phyloP scores from a whole-genome alignment of 2,113 vertebrate species.

The Dolichotis patagonum region DNA sequence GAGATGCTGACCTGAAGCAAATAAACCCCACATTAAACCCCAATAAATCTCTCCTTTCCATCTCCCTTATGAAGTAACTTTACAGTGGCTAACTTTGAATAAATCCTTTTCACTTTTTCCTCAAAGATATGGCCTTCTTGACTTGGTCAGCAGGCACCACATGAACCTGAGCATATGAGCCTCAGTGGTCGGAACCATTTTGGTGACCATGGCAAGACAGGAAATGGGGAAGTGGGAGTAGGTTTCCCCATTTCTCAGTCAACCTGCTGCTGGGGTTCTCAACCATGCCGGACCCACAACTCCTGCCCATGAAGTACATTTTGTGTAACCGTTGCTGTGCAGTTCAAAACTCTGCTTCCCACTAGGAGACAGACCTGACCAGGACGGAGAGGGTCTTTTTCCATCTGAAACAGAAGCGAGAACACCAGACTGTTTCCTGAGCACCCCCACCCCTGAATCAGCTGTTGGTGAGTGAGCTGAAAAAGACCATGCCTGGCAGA shows the following conservation, averaged over 20 bases:
- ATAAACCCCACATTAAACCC: neutral
- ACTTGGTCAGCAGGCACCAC: neutral
- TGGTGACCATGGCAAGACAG: neutral
- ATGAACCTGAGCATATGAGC: neutral
- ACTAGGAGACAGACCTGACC: no score
- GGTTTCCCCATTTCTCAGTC: neutral
- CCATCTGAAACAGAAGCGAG: no score
- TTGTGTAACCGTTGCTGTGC: neutral
- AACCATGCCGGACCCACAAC: neutral
- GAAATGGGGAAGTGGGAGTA: accelerated
- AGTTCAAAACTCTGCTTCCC: neutral
- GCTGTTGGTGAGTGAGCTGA: no score
- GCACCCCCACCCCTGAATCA: no score
- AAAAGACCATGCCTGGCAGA: no score
- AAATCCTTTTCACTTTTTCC: neutral
- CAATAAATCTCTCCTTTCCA: neutral
- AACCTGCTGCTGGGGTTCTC: neutral
- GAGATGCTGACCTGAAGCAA: neutral
- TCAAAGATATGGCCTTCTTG: neutral
- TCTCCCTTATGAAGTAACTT: neutral
- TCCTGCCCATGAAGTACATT: neutral
- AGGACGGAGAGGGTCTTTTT: no score
- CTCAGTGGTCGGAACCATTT: neutral
- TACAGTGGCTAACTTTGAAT: neutral
- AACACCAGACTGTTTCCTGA: no score